A percentile compares a stretch with the other conserved stretches of the same genome.
Evolutionary conservation across 53 echinoderm and acorn worm species (phyloP).

Genomic region (Luidia sarsii): DNA sequence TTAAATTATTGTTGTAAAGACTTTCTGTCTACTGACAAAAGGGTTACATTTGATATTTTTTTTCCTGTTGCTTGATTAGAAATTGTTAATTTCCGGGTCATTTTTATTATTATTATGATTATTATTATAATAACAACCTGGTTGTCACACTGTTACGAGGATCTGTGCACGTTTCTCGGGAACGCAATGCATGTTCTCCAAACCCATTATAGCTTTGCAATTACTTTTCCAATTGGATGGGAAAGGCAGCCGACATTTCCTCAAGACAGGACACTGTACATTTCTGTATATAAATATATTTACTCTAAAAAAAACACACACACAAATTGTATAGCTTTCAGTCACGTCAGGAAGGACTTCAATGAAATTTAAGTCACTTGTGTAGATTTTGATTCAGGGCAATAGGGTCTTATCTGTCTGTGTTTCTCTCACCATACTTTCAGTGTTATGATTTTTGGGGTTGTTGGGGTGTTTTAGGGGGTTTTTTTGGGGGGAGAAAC

Average conservation of each 20-base stretch:
- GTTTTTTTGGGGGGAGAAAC: too few relatives aligned
- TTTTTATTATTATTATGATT: too few relatives aligned
- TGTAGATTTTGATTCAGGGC: not conserved
- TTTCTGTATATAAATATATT: constrained; percentile 49
- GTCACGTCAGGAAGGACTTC: not conserved
- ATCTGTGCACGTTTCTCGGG: too few relatives aligned
- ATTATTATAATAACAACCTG: not conserved
- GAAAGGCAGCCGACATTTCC: not conserved
- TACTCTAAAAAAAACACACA: too few relatives aligned
- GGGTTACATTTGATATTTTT: too few relatives aligned
- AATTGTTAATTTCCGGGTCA: not conserved
- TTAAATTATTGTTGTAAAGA: constrained; percentile 34
- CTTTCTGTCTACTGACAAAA: not conserved
- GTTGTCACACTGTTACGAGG: not conserved
- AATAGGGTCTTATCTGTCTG: not conserved
- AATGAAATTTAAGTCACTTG: not conserved
- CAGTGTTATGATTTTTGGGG: not conserved
- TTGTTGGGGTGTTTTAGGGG: too few relatives aligned
- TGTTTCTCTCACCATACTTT: not conserved
- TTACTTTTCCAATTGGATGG: too few relatives aligned
- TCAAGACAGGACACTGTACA: constrained; percentile 32
- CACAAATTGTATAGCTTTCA: constrained; percentile 40
- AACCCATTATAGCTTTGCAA: too few relatives aligned
- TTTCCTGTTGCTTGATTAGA: not conserved
- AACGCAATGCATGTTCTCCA: too few relatives aligned